Evolutionary conservation across 35 echinoderm and acorn worm species (phyloP).

Genomic region (Lytechinus variegatus): DNA sequence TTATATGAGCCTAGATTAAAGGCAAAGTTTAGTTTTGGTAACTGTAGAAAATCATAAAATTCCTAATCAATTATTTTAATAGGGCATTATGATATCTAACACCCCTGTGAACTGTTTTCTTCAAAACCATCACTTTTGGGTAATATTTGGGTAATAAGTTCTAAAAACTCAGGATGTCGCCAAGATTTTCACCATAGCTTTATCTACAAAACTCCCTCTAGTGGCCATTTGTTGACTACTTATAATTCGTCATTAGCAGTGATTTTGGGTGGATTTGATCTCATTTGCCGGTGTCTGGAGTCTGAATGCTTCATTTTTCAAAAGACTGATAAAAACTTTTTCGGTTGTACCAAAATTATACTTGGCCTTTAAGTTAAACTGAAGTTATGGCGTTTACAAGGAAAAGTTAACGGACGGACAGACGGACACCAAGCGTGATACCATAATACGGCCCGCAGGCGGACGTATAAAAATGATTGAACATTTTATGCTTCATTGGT

Average conservation of each 20-base stretch:
- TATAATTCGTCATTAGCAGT: not conserved
- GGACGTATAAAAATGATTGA: too few relatives aligned
- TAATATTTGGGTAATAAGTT: not conserved
- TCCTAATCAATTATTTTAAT: not conserved
- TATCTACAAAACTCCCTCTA: not conserved
- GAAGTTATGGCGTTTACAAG: too few relatives aligned
- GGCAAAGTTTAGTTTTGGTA: not conserved
- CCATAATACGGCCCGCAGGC: too few relatives aligned
- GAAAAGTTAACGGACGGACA: too few relatives aligned
- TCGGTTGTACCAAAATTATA: not conserved
- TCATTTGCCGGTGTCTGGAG: constrained; percentile 17
- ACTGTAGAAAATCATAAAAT: not conserved
- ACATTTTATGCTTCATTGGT: too few relatives aligned
- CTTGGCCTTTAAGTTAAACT: not conserved
- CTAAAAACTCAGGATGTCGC: not conserved
- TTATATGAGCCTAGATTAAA: too few relatives aligned
- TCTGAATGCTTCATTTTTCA: not conserved
- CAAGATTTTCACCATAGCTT: not conserved
- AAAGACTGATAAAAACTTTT: not conserved
- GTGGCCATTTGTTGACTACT: not conserved
- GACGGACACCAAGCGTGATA: too few relatives aligned
- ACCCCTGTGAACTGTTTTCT: constrained; percentile 1
- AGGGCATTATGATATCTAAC: not conserved
- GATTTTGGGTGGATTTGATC: not conserved
- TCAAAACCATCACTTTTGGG: not conserved